A percentile compares a stretch with the other conserved stretches of the same genome.
phyloP scores from a whole-genome alignment of 1,140 invertebrate species.

The Ceratoteleas bidentatus region DNA sequence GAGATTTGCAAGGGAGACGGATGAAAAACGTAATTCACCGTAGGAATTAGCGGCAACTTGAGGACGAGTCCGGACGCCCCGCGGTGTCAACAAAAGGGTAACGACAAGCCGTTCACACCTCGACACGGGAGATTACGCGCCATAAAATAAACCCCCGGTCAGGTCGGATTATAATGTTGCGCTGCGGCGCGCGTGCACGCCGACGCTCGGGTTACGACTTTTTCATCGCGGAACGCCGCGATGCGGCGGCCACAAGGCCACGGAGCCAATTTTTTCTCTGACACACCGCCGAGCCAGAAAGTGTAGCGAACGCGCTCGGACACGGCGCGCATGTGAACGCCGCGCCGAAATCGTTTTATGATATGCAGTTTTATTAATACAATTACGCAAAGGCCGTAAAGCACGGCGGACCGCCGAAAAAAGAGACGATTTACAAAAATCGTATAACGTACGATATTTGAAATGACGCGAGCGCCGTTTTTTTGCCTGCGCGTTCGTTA shows the following conservation, averaged over 20 bases:
- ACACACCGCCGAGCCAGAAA: slow-evolving; percentile 40
- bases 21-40: slow-evolving; percentile 69
- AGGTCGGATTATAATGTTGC: slow-evolving; percentile 78
- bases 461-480: no score
- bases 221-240: slow-evolving; percentile 46
- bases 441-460: no score
- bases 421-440: no score
- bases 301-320: slow-evolving; percentile 45
- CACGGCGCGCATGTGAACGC: slow-evolving; percentile 31
- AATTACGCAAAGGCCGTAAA: slow-evolving; percentile 17
- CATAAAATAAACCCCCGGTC: slow-evolving; percentile 78
- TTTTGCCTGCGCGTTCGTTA: no score
- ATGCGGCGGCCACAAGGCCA: slow-evolving; percentile 49
- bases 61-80: slow-evolving; percentile 74
- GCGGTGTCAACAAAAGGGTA: slow-evolving; percentile 79
- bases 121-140: slow-evolving; percentile 79
- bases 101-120: slow-evolving; percentile 78
- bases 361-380: slow-evolving; percentile 37
- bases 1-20: slow-evolving; percentile 35
- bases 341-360: slow-evolving; percentile 39
- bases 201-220: slow-evolving; percentile 27
- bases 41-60: slow-evolving; percentile 77
- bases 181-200: slow-evolving; percentile 64
- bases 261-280: slow-evolving; percentile 61
- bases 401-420: no score